Base-by-base conservation (phyloP, 2,797 vertebrate species). In the Chaetodon trifasciatus region DNA sequence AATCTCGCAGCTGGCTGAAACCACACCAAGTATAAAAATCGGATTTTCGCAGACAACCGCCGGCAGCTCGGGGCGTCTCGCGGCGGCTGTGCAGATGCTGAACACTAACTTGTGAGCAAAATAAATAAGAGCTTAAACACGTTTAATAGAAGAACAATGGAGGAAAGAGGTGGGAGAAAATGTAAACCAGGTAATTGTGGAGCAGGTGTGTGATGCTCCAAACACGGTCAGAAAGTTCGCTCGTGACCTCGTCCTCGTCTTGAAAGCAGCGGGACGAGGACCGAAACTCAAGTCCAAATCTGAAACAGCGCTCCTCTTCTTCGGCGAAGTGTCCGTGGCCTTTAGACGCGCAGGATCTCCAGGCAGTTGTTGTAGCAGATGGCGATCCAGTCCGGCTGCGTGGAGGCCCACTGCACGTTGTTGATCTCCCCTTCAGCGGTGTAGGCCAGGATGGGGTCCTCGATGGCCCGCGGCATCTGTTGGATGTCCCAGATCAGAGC, bases 351-450 rank as follows among this genome's bases (percentile, higher is more conserved):
- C 92, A 98, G 96, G 90, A 99, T 99, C 95, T 99, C 98, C 94
- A 99, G 96, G 93, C 98, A 99, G 95, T 98, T 99, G 96, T 98
- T 99, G 95, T 98, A 99, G 95, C 98, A 99, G 95, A 99, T 99
- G 90, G 98, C 97, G 75, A 98, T 98, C 97, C 98, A 99, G 96
- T 99, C 98, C 0, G 98, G 98, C 94, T 99, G 98, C 42, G 98
- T 99, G 17, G 98, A 99, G 13, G 98, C 98, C 98, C 98, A 99
- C 95, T 99, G 98, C 88, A 99, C 98, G 37, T 99, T 99, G 96
- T 99, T 99, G 95, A 99, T 99, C 94, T 99, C 98, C 32, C 98
- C 98, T 88, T 99, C 98, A 0, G 98, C 97, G 10, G 98, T 99
- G 94, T 99, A 99, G 70, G 98, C 98, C 95, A 99, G 95, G 91